Conservation (phyloP, 1,140 invertebrate species). For the Leucophenga varia region DNA sequence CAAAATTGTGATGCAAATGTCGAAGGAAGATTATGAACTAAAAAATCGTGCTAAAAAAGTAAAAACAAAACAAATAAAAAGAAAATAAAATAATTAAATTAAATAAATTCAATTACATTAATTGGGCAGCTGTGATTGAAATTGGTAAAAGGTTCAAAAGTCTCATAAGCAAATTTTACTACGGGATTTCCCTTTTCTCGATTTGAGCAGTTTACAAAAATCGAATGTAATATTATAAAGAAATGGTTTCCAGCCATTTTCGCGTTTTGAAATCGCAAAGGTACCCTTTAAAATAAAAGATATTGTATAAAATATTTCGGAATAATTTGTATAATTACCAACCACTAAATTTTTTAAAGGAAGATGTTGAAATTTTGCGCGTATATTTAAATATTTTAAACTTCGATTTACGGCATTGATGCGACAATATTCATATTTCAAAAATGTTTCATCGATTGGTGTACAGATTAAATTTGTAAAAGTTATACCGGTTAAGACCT, state of each 20-base stretch:
- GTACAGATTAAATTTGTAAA: slow-evolving; percentile 4
- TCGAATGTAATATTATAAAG: slow-evolving; percentile 4
- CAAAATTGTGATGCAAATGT: no score
- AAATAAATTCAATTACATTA: slow-evolving; percentile 2
- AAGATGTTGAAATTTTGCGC: neutral
- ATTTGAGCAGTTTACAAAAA: neutral
- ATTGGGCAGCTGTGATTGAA: neutral
- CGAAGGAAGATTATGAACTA: no score
- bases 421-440: neutral
- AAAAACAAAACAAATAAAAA: no score
- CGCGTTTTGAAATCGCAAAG: neutral
- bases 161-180: neutral
- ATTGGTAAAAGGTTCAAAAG: neutral
- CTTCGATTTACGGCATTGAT: slow-evolving; percentile 5
- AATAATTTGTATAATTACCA: no score
- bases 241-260: slow-evolving; percentile 6
- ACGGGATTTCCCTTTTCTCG: neutral
- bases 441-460: neutral
- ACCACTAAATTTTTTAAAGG: slow-evolving; percentile 1
- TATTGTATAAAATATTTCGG: no score
- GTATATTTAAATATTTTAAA: slow-evolving; percentile 2
- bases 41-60: no score
- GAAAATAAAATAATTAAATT: no score
- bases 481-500: no score
- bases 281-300: neutral